Evolutionary conservation across 2,888 invertebrate genomes (phyloP).

Genomic region (Pycnomerus fuliginosus): DNA sequence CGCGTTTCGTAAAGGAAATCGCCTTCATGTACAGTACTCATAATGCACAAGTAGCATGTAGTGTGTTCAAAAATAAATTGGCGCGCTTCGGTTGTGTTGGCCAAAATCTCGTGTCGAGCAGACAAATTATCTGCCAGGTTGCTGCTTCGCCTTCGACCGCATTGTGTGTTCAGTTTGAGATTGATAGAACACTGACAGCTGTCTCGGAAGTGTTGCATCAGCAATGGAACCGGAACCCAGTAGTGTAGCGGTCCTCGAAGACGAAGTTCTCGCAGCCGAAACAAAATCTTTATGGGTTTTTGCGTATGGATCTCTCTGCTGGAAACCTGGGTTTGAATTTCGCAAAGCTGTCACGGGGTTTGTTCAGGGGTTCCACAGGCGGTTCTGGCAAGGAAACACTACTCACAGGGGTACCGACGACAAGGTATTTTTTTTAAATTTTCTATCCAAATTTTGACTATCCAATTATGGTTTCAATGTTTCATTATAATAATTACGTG

Average conservation of each 20-base stretch:
- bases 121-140: constrained; percentile 5
- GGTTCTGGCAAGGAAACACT: constrained; percentile 92
- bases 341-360: constrained; percentile 79
- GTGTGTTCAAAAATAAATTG: constrained; percentile 18
- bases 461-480: too few relatives aligned
- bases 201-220: constrained; percentile 22
- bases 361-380: constrained; percentile 74
- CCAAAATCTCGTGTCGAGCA: constrained; percentile 13
- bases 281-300: constrained; percentile 80
- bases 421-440: constrained; percentile 62
- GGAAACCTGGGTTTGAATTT: constrained; percentile 91
- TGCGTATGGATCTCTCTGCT: constrained; percentile 93
- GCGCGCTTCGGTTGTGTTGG: constrained; percentile 17
- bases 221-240: constrained; percentile 9
- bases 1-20: too few relatives aligned
- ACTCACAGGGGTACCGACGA: constrained; percentile 74
- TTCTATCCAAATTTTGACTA: too few relatives aligned
- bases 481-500: too few relatives aligned
- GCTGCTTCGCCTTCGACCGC: constrained; percentile 4
- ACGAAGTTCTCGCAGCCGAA: constrained; percentile 43
- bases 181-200: constrained; percentile 17
- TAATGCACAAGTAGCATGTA: too few relatives aligned
- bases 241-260: constrained; percentile 35
- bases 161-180: constrained; percentile 3
- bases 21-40: too few relatives aligned